Evolutionary conservation across 2,113 vertebrate species (phyloP).

Genomic region (Thalassarche chlororhynchos): DNA sequence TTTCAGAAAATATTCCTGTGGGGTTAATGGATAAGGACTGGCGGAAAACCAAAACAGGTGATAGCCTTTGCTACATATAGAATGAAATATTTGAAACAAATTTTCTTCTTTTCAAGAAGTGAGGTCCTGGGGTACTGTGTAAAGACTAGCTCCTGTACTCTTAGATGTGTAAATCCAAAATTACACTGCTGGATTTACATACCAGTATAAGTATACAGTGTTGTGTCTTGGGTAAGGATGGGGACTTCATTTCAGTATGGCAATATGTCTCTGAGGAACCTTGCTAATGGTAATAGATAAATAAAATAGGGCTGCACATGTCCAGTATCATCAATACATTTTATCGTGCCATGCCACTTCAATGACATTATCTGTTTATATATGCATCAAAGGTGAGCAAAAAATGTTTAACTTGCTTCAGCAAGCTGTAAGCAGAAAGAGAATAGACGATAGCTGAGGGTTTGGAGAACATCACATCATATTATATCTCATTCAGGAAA

Average conservation of each 20-base stretch:
- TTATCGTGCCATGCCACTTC: not conserved
- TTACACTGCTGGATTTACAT: not conserved
- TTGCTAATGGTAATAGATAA: not conserved
- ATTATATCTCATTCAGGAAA: not conserved
- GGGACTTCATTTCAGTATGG: not conserved
- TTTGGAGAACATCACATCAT: not conserved
- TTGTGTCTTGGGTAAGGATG: not conserved
- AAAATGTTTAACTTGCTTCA: not conserved
- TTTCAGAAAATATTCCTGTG: not conserved
- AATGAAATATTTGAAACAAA: not conserved
- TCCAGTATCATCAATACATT: not conserved
- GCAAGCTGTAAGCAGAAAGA: not conserved
- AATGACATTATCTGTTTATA: not conserved
- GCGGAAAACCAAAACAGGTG: not conserved
- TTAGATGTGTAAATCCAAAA: not conserved
- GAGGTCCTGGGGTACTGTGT: not conserved
- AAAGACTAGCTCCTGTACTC: not conserved
- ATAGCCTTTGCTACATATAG: not conserved
- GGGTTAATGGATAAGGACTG: not conserved
- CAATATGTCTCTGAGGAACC: not conserved
- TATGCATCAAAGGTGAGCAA: constrained; percentile 7
- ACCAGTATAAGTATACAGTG: not conserved
- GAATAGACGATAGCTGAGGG: not conserved
- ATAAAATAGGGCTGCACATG: not conserved
- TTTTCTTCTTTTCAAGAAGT: not conserved